Evolutionary conservation across 2,797 vertebrate species (phyloP).

Genomic region (Helarctos malayanus): DNA sequence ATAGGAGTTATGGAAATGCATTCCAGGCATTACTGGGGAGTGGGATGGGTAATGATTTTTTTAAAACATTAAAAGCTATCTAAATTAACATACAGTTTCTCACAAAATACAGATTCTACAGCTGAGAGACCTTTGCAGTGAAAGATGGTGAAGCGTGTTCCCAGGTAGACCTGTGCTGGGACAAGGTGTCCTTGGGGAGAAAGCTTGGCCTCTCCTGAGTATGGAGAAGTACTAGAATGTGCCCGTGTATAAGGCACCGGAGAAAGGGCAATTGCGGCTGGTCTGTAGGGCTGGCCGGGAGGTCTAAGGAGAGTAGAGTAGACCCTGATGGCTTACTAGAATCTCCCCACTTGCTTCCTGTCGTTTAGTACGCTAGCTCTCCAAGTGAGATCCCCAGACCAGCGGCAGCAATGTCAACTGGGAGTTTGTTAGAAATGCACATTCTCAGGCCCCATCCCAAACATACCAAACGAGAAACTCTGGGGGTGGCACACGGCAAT

Average conservation of each 20-base stretch:
- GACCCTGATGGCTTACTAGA: background rate
- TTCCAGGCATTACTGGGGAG: background rate
- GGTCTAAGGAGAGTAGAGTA: background rate
- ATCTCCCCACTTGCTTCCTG: background rate
- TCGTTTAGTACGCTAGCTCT: background rate
- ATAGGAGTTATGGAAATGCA: background rate
- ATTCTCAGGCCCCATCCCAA: background rate
- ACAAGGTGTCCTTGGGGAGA: background rate
- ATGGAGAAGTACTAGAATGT: background rate
- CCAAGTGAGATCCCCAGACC: background rate
- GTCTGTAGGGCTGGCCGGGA: background rate
- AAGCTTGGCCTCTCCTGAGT: background rate
- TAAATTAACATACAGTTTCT: constrained; percentile 27
- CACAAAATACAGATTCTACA: background rate
- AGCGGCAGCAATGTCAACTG: background rate
- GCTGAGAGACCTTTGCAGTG: background rate
- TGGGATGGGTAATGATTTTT: background rate
- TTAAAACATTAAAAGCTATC: background rate
- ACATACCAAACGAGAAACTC: background rate
- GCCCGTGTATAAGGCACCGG: background rate
- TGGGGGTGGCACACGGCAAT: background rate
- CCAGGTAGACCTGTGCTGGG: background rate
- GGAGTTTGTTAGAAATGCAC: background rate
- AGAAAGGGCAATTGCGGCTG: background rate
- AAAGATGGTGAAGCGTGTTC: background rate